Percentiles rank a stretch among this genome's conserved stretches.
phyloP scores from a whole-genome alignment of 1,140 invertebrate species.

The Zophobas morio region DNA sequence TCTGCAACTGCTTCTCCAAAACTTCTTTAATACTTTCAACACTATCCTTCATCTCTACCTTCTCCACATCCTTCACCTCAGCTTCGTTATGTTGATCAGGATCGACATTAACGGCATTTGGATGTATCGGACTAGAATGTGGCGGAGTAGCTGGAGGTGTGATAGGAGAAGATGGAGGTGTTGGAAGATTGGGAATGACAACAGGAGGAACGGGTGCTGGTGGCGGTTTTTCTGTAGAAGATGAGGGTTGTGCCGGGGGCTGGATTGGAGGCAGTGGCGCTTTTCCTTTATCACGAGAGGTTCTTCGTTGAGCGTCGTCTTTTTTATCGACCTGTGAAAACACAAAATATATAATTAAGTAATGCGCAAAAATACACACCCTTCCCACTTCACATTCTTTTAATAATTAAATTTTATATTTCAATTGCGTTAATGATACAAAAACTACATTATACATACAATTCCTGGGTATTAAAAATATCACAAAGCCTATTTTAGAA shows the following conservation, averaged over 20 bases:
- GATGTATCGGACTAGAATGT: constrained; percentile 41
- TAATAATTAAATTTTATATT: too few species aligned
- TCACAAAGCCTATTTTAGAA: too few species aligned
- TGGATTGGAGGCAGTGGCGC: constrained; percentile 70
- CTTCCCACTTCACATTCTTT: background rate
- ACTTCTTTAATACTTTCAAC: constrained; percentile 49
- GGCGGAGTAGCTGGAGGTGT: constrained; percentile 63
- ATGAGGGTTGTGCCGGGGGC: constrained; percentile 24
- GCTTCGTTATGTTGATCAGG: constrained; percentile 44
- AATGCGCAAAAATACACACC: background rate
- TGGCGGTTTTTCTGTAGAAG: constrained; percentile 68
- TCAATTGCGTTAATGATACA: background rate
- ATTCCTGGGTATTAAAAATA: too few species aligned
- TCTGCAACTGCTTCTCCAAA: constrained; percentile 54
- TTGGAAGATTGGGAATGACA: constrained; percentile 67
- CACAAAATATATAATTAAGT: constrained; percentile 5
- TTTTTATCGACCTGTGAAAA: constrained; percentile 72
- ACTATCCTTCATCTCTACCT: constrained; percentile 17
- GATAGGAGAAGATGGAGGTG: constrained; percentile 69
- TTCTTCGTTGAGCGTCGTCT: constrained; percentile 63
- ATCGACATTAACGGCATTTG: constrained; percentile 8
- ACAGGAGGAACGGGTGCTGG: constrained; percentile 63
- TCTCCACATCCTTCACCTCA: constrained; percentile 8
- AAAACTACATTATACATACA: too few species aligned
- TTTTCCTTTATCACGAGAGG: constrained; percentile 76